Evolutionary conservation across 2,888 invertebrate species (phyloP), one percentile per base, ranked within the genome.

Genomic region (Prostheceraeus crozeri): DNA sequence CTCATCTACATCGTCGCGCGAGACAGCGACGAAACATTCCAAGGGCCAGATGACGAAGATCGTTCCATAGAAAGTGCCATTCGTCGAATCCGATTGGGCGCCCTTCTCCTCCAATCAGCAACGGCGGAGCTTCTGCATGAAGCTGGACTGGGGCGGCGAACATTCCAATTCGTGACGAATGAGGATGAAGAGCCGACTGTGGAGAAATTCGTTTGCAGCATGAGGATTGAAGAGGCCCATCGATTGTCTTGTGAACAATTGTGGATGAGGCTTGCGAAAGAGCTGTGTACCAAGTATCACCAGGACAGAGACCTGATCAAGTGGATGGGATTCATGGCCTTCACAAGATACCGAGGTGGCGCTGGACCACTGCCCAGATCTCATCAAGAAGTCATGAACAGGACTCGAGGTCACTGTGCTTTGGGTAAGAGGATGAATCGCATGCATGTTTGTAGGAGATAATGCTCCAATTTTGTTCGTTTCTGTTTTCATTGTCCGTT

Each of bases 261-360:
- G 52, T 94, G 91, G 91, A 82, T 84, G 66, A 78, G 84, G 71
- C 83, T 89, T 73, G 91, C 86, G 1, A 81, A 85, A 65, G 90
- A 91, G 77, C 78, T 93, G 82, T 81, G 83, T 58, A 84, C 70
- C 30, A 25, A 61, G 10, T 62, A 66, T 57, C 69, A 71, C 55
- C 33, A 59, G 0, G 80, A 82, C 64, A 81, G 84, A 66, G 68
- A 69, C 21, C 59, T 64, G 35, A 81, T 84, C 65, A 94, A 93
- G 75, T 91, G 86, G 79, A 80, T 91, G 60, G 89, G 85, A 0
- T 90, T 93, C 71, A 80, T 91, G 65, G 86, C 87, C 0, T 89
- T 88, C 73, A 89, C 90, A 1, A 80, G 83, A 68, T 89, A 85
- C 74, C 79, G 83, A 68, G 84, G 84, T 3, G 70, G 25, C 8